Conservation (phyloP, 2,888 invertebrate species). For the Tiliacea aurago region DNA sequence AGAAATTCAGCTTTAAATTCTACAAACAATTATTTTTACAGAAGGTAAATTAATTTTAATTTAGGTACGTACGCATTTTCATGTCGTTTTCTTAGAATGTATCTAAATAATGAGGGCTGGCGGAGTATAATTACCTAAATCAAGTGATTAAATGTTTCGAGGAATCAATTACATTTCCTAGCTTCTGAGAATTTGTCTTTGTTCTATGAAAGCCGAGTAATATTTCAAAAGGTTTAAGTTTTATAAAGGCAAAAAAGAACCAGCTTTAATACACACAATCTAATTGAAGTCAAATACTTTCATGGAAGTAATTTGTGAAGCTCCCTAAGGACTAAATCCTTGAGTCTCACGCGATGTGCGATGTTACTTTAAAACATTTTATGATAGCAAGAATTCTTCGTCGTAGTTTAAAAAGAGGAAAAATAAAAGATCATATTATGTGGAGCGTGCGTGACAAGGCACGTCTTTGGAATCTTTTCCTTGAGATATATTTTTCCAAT, state of each 20-base stretch:
- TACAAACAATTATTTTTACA: not conserved
- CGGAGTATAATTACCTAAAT: slow-evolving; percentile 36
- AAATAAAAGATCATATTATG: slow-evolving; percentile 57
- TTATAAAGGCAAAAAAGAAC: slow-evolving; percentile 14
- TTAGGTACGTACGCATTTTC: not conserved
- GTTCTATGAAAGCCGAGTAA: not conserved
- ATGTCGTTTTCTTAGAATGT: not conserved
- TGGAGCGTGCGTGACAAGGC: slow-evolving; percentile 69
- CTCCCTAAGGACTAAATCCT: slow-evolving; percentile 14
- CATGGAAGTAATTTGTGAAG: slow-evolving; percentile 40
- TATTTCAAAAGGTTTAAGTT: slow-evolving; percentile 23
- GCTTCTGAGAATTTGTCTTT: not conserved
- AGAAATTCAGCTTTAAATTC: not conserved
- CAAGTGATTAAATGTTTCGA: slow-evolving; percentile 29
- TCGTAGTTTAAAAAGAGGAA: slow-evolving; percentile 46
- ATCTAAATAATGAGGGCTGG: slow-evolving; percentile 17
- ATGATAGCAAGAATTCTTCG: slow-evolving; percentile 35
- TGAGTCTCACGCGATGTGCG: slow-evolving; percentile 1
- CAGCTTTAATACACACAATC: slow-evolving; percentile 9
- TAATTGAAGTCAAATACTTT: slow-evolving; percentile 52
- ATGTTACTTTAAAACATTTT: slow-evolving; percentile 52
- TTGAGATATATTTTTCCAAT: slow-evolving; percentile 67
- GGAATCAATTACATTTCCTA: slow-evolving; percentile 24
- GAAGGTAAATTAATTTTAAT: not conserved
- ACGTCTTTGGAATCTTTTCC: slow-evolving; percentile 66